Evolutionary conservation across 2,888 invertebrate genomes (phyloP).

Genomic region (Harpagoxenus sublaevis): DNA sequence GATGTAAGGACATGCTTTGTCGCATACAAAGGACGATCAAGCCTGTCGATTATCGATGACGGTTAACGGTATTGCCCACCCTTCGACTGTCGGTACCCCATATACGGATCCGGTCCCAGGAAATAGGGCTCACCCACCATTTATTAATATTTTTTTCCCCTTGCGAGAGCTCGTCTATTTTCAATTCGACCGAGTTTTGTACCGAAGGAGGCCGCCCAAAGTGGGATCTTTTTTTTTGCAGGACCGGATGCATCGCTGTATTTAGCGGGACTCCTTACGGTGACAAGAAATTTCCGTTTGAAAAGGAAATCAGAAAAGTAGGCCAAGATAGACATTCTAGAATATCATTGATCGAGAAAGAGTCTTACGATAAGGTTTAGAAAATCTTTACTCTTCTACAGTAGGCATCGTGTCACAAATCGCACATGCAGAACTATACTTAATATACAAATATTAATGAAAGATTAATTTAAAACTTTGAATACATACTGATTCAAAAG

Average conservation of each 20-base stretch:
- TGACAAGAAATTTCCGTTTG: slow-evolving; percentile 63
- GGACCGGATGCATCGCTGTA: slow-evolving; percentile 66
- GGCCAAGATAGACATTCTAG: slow-evolving; percentile 47
- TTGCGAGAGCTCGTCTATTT: slow-evolving; percentile 24
- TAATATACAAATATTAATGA: background rate
- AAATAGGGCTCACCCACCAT: slow-evolving; percentile 63
- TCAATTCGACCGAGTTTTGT: slow-evolving; percentile 62
- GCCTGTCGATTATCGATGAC: slow-evolving; percentile 71
- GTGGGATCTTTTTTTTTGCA: slow-evolving; percentile 65
- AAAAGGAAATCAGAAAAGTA: slow-evolving; percentile 58
- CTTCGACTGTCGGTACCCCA: slow-evolving; percentile 60
- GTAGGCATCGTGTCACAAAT: background rate
- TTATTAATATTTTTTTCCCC: slow-evolving; percentile 73
- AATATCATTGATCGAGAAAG: slow-evolving; percentile 13
- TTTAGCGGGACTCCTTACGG: slow-evolving; percentile 75
- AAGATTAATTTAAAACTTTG: background rate
- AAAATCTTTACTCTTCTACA: background rate
- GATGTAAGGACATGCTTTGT: slow-evolving; percentile 62
- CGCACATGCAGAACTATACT: background rate
- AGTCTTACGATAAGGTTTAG: background rate
- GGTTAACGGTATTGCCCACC: slow-evolving; percentile 70
- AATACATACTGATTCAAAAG: background rate
- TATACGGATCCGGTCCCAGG: slow-evolving; percentile 66
- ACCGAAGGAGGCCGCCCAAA: slow-evolving; percentile 27
- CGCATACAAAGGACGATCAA: slow-evolving; percentile 62